Conservation (phyloP, 2,113 vertebrate species). For the Dromas ardeola region DNA sequence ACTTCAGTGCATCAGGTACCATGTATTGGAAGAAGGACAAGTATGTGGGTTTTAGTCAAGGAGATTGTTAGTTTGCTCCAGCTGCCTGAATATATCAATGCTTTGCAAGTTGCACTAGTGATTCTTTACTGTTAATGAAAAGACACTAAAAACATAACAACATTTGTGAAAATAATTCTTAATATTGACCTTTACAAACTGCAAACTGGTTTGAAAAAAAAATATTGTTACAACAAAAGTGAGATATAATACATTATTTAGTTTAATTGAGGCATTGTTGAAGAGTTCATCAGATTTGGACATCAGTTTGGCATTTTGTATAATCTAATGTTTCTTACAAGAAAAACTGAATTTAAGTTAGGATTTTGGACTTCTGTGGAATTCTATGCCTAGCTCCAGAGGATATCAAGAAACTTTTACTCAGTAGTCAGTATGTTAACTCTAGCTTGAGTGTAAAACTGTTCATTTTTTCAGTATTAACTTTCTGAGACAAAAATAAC, state of each 20-base stretch:
- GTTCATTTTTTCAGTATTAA: not conserved
- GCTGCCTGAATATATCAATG: not conserved
- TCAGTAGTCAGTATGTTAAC: not conserved
- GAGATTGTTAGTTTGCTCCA: not conserved
- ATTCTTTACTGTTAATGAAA: not conserved
- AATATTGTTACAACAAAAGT: not conserved
- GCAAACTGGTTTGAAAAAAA: not conserved
- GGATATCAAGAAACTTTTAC: not conserved
- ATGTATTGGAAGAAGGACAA: not conserved
- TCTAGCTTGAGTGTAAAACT: not conserved
- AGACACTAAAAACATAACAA: not conserved
- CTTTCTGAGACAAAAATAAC: not conserved
- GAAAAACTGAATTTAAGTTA: not conserved
- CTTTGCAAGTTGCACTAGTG: not conserved
- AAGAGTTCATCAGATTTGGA: not conserved
- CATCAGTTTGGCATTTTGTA: not conserved
- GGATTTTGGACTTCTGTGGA: not conserved
- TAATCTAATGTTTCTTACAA: not conserved
- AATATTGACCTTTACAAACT: not conserved
- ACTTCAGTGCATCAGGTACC: not conserved
- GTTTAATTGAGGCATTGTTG: not conserved
- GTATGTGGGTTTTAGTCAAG: not conserved
- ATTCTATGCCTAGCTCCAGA: not conserved
- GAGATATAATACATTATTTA: not conserved
- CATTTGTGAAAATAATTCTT: not conserved